Conservation (phyloP, 92 coral and sea anemone species). For the Actinostola sp. region DNA sequence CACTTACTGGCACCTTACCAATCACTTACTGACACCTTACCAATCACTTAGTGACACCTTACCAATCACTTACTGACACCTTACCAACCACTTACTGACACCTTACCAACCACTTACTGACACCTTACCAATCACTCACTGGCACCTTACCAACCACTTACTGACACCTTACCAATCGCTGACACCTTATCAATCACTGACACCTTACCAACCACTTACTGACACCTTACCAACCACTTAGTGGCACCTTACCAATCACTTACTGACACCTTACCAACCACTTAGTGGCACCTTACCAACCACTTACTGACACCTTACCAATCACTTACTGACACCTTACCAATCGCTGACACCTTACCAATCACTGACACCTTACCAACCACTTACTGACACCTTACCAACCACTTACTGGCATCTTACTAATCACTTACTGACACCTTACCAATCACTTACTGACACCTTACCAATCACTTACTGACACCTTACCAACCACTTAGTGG, state of each 20-base stretch:
- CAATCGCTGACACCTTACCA: conserved; percentile 9
- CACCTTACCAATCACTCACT: conserved; percentile 5
- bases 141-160: conserved; percentile 17
- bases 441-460: conserved; percentile 11
- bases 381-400: conserved; percentile 19
- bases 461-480: conserved; percentile 6
- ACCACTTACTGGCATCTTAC: conserved; percentile 14
- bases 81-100: conserved; percentile 7
- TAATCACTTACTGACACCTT: conserved; percentile 8
- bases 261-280: conserved; percentile 16
- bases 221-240: neutral
- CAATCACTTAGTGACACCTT: conserved; percentile 11
- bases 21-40: conserved; percentile 17
- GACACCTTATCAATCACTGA: conserved; percentile 6
- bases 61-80: conserved; percentile 16
- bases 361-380: conserved; percentile 11
- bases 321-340: conserved; percentile 19
- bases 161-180: conserved; percentile 17
- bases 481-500: neutral
- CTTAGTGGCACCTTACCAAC: conserved; percentile 12
- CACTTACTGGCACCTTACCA: conserved; percentile 16
- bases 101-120: conserved; percentile 15
- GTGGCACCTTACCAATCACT: conserved; percentile 1
- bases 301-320: conserved; percentile 14
- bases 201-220: neutral